These are phyloP conservation scores for Mustela erminea DNA, from an alignment of 2,797 vertebrate genomes.

Conservation along the genomic window DNA sequence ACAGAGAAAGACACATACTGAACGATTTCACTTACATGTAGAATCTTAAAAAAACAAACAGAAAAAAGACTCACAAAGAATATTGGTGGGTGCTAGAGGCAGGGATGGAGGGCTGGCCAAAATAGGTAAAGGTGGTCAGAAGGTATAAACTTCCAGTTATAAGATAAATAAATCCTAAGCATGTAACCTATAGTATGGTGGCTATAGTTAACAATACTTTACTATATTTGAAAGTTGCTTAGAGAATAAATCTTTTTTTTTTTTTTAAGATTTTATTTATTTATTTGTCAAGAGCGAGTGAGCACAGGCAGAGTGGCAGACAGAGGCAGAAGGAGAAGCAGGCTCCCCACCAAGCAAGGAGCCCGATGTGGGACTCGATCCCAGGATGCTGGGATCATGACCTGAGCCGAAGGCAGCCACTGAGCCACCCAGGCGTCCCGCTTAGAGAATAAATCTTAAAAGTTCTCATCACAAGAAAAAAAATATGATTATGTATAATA, in stretches of 20 bases:
- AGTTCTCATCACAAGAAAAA: conserved; percentile 15
- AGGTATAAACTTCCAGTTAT: neutral
- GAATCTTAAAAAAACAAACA: neutral
- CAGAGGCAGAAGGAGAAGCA: no score
- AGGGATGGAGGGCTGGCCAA: neutral
- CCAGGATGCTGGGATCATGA: no score
- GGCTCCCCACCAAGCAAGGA: no score
- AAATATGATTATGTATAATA: neutral
- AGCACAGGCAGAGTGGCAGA: no score
- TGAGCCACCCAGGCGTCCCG: no score
- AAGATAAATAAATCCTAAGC: neutral
- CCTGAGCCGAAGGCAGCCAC: no score
- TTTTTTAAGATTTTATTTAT: no score
- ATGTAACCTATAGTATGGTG: neutral
- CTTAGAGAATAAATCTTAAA: neutral
- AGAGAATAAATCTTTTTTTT: neutral
- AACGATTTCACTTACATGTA: neutral
- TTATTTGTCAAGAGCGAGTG: no score
- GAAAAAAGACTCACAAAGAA: neutral
- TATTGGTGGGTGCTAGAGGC: neutral
- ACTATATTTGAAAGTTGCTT: neutral
- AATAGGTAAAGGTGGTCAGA: neutral
- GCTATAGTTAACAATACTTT: neutral
- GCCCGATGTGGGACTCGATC: no score
- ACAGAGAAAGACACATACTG: neutral